Conservation (phyloP, 2,797 vertebrate genomes). For the Carapus acus region DNA sequence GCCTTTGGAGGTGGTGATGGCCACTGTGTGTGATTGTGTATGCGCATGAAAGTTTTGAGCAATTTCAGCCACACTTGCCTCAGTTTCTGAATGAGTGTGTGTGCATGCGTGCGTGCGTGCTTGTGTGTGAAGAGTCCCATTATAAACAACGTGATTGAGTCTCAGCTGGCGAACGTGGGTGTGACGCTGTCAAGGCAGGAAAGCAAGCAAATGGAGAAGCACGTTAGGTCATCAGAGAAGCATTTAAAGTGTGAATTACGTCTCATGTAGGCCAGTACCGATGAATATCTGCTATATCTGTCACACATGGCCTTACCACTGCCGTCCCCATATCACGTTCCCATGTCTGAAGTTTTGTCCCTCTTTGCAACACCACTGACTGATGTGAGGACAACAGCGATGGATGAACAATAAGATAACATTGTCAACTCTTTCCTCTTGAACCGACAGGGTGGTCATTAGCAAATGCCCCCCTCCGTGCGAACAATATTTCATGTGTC, state of each 20-base stretch:
- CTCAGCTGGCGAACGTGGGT: not conserved
- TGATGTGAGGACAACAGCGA: slow-evolving; percentile 38
- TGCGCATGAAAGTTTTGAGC: slow-evolving; percentile 14
- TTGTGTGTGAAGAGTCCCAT: too few relatives aligned
- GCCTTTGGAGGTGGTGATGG: not conserved
- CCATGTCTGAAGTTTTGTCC: slow-evolving; percentile 42
- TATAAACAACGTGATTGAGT: too few relatives aligned
- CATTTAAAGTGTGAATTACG: too few relatives aligned
- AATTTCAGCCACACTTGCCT: not conserved
- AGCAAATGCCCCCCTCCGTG: slow-evolving; percentile 18
- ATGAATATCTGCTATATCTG: too few relatives aligned
- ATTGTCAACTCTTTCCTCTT: slow-evolving; percentile 56
- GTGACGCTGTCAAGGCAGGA: not conserved
- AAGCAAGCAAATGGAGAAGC: too few relatives aligned
- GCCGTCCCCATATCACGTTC: slow-evolving; percentile 38
- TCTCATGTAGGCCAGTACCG: not conserved
- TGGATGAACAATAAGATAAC: slow-evolving; percentile 58
- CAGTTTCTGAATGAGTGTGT: not conserved
- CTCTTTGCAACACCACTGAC: slow-evolving; percentile 14
- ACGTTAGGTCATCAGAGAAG: too few relatives aligned
- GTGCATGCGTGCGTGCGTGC: not conserved
- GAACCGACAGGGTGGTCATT: slow-evolving; percentile 25
- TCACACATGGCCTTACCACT: too few relatives aligned
- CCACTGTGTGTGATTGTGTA: slow-evolving; percentile 10
- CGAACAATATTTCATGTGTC: slow-evolving; percentile 15